Evolutionary conservation across 2,888 invertebrate species (phyloP), one percentile per base, ranked within the genome.

Genomic region (Romanomermis culicivorax): DNA sequence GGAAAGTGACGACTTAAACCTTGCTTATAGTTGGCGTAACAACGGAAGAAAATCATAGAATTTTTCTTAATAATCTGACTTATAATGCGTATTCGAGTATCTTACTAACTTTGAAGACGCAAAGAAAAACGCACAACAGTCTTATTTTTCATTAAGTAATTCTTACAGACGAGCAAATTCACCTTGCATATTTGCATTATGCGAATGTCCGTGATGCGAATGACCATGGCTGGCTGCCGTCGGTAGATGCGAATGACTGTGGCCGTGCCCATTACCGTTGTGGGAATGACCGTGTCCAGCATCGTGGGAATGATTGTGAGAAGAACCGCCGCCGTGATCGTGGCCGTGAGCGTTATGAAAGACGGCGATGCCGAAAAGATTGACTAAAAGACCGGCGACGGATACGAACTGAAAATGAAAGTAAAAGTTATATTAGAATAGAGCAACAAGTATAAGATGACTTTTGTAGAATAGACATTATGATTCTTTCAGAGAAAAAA

Each of bases 141-240:
- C n/a, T n/a, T n/a, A n/a, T n/a, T n/a, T n/a, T n/a, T n/a, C n/a
- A n/a, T n/a, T n/a, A n/a, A n/a, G n/a, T n/a, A n/a, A n/a, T n/a
- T n/a, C n/a, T n/a, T n/a, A n/a, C n/a, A n/a, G n/a, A n/a, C n/a
- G n/a, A n/a, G n/a, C n/a, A n/a, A n/a, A n/a, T n/a, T n/a, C n/a
- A 74, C 75, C 76, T 69, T 75, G 71, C 73, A 76, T 75, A 61
- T 76, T 76, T 11, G 75, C 73, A 64, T 76, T 76, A 20, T 70
- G 68, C 2, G 64, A 61, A 58, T 70, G 70, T 20, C 67, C 66
- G 57, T 70, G 69, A 59, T 63, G 61, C 52, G 56, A 55, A 53
- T 49, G 50, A 7, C 27, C 25, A 27, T 49, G 50, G 4, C 4
- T 7, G 17, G 11, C 17, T 7, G 45, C 23, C 17, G 23, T n/a